Base-by-base conservation (phyloP, 2,797 vertebrate species). In the Hypotaenidia okinawae region DNA sequence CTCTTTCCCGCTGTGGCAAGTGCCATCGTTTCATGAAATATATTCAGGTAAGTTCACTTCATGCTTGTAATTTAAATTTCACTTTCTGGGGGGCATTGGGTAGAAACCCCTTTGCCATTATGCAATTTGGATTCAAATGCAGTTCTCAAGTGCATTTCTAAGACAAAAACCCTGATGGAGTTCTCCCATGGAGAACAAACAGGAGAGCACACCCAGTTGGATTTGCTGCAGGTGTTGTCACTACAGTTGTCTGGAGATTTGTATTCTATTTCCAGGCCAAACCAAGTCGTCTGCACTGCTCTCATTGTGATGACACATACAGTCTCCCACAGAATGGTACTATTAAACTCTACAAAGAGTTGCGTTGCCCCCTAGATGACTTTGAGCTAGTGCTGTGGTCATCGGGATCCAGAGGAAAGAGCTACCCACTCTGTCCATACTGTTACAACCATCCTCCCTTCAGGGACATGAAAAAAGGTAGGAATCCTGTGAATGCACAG, bases 21-120 rank as follows among this genome's bases (percentile, higher is more conserved):
- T 99, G 99, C 87, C 99, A 99, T 96, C 99, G 99, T 85, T 99
- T 99, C 97, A 99, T 99, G 99, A 99, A 99, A 95, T 99, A 99
- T 93, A 99, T 99, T 94, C 99, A 99, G 99, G 99, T 99, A 88
- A 97, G 97, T 95, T 95, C 16, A 10, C 23, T 17, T 74, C 9
- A 16, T 27, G 11, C 33, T 80, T 86, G 35, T 24, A 55, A 37
- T 76, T 80, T 39, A 68, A 66, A 80, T 93, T 86, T 68, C 57
- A 58, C 21, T 92, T 87, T 13, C 30, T 68, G 49, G 16, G 16
- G 1, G 9, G 1, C 21, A 22, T 13, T 47, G 32, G 70, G 27
- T 47, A 52, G 80, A 68, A 83, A 70, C 11, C 18, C 24, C 2
- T 66, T 86, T 88, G 70, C 33, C 15, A 0, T 64, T 83, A 17